Base-by-base conservation (phyloP, 2,888 invertebrate species). In the Xanthorhoe designata region DNA sequence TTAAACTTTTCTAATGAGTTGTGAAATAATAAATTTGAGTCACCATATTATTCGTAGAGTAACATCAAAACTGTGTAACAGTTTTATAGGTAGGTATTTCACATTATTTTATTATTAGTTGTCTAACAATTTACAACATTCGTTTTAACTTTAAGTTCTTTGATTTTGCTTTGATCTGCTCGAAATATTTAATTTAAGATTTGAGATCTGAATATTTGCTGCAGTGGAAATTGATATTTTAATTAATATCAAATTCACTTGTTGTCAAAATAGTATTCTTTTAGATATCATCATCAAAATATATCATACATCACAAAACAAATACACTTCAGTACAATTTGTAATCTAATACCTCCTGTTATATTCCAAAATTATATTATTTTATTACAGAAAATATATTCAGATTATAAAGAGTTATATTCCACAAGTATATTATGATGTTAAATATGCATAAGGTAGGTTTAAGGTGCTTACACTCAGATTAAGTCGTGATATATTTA, bases 121-220 rank as follows among this genome's bases (percentile, higher is more conserved):
- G 80, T 88, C 88, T 91, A 90, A 90, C 89, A 88, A 85, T 84
- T 62, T 90, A 90, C 85, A 82, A 84, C 77, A 83, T 88, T 90
- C 81, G 85, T 87, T 88, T 86, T 89, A 84, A 75, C 78, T 76
- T 78, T 90, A 91, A 90, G 92, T 89, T 86, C 84, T 82, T 80
- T 93, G 87, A 92, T 93, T 93, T 93, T 93, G 93, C 93, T 93
- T 93, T 93, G 93, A 92, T 91, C 84, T 90, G 91, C 91, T 84
- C 80, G 82, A 86, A 78, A 89, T 86, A 81, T 86, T 82, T 79
- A 78, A 76, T 76, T 80, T 82, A 79, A 66, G 64, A 55, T 62
- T 59, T 66, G 65, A 90, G 92, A 92, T 91, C 92, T 91, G 92
- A 92, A 87, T 80, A 75, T 75, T 76, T 76, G 75, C 81, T 72